These are phyloP conservation scores for Mustela nigripes DNA, from an alignment of 2,113 vertebrate genomes.

Conservation along the genomic window DNA sequence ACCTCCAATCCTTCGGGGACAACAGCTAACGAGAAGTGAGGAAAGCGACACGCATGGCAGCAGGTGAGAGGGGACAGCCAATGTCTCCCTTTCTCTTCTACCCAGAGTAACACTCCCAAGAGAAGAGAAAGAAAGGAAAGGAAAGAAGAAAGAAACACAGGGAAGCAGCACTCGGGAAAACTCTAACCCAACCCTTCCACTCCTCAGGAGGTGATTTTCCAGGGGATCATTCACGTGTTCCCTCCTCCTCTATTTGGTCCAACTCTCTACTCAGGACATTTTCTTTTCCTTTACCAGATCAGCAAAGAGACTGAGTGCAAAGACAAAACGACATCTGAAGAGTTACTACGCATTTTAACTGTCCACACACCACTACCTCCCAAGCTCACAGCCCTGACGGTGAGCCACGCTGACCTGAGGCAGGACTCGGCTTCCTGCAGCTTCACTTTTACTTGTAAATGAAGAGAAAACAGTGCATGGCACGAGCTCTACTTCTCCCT, in stretches of 20 bases:
- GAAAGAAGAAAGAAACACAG: background rate
- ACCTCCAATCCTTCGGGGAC: constrained; percentile 15
- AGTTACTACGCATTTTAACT: background rate
- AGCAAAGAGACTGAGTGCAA: constrained; percentile 27
- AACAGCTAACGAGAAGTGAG: background rate
- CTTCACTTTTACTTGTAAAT: constrained; percentile 45
- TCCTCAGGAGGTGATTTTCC: background rate
- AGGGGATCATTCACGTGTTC: background rate
- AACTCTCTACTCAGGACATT: constrained; percentile 15
- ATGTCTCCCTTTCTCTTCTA: constrained; percentile 1
- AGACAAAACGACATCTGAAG: constrained; percentile 25
- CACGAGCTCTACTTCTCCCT: constrained; percentile 4
- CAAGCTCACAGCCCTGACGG: background rate
- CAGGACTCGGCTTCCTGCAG: background rate
- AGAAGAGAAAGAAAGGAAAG: background rate
- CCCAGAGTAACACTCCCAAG: background rate
- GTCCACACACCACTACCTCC: background rate
- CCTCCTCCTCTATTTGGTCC: background rate
- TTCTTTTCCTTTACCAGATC: background rate
- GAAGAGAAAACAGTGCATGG: background rate
- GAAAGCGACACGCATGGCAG: constrained; percentile 56
- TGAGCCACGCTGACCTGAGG: background rate
- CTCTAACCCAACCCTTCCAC: background rate
- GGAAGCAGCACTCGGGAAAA: background rate
- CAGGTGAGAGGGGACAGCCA: constrained; percentile 31